Base-by-base conservation (phyloP, 2,888 invertebrate genomes). In the Pandemis corylana region DNA sequence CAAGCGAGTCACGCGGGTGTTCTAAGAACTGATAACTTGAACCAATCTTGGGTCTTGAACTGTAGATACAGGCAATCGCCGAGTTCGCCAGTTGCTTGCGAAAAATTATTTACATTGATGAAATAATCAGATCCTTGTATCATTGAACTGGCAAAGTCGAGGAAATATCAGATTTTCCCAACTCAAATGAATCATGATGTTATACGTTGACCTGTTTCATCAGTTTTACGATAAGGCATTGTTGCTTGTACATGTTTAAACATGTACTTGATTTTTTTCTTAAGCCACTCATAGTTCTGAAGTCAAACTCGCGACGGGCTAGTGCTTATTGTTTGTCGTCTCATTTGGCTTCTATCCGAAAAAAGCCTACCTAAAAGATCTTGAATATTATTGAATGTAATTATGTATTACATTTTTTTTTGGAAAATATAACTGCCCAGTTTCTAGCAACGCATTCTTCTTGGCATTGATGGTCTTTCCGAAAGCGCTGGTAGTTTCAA, bases 1-100 rank as follows among this genome's bases (percentile, higher is more conserved):
- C 12, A 62, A 62, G 62, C 62, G 5, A 62, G 7, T 62, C 41
- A 67, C 12, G 67, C 53, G 41, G 67, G 9, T 62, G 42, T 67
- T 41, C 41, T 15, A 5, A 67, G 67, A 41, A 49, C 9, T 59
- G 53, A 71, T 67, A 66, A 67, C 41, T 41, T 36, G 9, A 53
- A 42, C 10, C 42, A 53, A 42, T 36, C 42, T 71, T 0, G 67
- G 67, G 67, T 67, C 53, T 53, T 67, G 67, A 67, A 67, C 67
- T 59, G 2, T 53, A 61, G 62, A 69, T 69, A 67, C 28, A 7
- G 36, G 6, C 53, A 13, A 41, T 51, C 41, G n/a, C 13, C n/a
- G 4, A 15, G 53, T 56, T 56, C 15, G 53, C 28, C 7, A 28
- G 28, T n/a, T n/a, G 44, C 2, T 64, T 64, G 44, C 10, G 64